These are phyloP conservation scores for Trematomus loennbergii DNA, from an alignment of 2,113 vertebrate genomes.

Conservation along the genomic window DNA sequence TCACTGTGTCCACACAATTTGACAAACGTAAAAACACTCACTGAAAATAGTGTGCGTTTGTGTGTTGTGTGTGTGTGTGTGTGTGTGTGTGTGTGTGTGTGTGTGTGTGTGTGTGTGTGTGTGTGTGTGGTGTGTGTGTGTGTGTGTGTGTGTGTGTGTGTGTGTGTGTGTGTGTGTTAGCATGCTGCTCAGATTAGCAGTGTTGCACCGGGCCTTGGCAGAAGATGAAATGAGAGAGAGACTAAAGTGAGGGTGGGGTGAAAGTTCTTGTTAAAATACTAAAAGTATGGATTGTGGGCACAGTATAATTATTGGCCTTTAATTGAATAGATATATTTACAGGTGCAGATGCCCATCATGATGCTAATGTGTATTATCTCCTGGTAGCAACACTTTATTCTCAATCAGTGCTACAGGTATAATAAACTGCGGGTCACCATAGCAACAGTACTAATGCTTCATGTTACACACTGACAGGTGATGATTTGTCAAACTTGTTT, in stretches of 20 bases:
- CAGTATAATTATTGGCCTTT: no score
- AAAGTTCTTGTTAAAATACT: background rate
- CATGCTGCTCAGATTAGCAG: constrained; percentile 55
- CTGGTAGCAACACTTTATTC: no score
- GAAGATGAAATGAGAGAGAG: constrained; percentile 29
- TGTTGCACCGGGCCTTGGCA: constrained; percentile 42
- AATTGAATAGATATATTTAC: no score
- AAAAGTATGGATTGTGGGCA: background rate
- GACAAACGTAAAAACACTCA: constrained; percentile 23
- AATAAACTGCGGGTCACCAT: no score
- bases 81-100: background rate
- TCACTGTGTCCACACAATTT: background rate
- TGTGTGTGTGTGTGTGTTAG: constrained; percentile 15
- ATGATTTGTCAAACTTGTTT: no score
- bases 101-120: background rate
- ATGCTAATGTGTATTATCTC: no score
- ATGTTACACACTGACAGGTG: no score
- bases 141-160: constrained; percentile 6
- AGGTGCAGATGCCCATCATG: no score
- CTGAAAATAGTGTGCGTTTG: constrained; percentile 33
- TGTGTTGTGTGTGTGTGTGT: background rate
- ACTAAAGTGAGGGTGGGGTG: constrained; percentile 36
- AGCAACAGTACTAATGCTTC: no score
- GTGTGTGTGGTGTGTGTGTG: background rate
- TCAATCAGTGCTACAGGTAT: no score